Evolutionary conservation across 2,888 invertebrate species (phyloP).

Genomic region (Amitus sp.): DNA sequence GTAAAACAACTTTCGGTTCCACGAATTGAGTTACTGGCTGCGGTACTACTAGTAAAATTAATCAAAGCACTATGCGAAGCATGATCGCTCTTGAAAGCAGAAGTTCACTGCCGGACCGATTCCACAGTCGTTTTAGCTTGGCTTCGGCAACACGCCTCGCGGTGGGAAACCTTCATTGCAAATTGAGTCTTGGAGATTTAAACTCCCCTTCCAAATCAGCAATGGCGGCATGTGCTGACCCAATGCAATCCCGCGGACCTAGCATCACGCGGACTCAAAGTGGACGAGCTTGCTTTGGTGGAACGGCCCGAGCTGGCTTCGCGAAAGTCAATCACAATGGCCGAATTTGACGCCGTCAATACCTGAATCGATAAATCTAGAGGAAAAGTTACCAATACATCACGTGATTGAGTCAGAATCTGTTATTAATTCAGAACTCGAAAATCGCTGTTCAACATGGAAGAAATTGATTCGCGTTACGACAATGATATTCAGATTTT

Average conservation of each 20-base stretch:
- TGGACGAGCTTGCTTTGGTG: background rate
- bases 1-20: background rate
- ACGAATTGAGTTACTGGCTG: background rate
- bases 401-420: background rate
- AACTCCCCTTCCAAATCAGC: background rate
- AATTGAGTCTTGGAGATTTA: slow-evolving; percentile 3
- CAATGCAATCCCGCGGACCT: slow-evolving; percentile 3
- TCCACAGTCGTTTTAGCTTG: slow-evolving; percentile 9
- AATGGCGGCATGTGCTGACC: slow-evolving; percentile 4
- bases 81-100: background rate
- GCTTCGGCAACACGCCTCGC: background rate
- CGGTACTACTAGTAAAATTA: background rate
- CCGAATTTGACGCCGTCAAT: too few relatives aligned
- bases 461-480: background rate
- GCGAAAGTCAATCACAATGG: background rate
- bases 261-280: background rate
- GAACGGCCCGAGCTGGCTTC: background rate
- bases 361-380: background rate
- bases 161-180: slow-evolving; percentile 7
- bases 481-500: background rate
- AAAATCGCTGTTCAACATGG: background rate
- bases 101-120: slow-evolving; percentile 9
- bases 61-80: background rate
- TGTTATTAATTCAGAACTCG: too few relatives aligned
- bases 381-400: background rate